phyloP scores from a whole-genome alignment of 2,113 vertebrate species.

The Seriola rivoliana region DNA sequence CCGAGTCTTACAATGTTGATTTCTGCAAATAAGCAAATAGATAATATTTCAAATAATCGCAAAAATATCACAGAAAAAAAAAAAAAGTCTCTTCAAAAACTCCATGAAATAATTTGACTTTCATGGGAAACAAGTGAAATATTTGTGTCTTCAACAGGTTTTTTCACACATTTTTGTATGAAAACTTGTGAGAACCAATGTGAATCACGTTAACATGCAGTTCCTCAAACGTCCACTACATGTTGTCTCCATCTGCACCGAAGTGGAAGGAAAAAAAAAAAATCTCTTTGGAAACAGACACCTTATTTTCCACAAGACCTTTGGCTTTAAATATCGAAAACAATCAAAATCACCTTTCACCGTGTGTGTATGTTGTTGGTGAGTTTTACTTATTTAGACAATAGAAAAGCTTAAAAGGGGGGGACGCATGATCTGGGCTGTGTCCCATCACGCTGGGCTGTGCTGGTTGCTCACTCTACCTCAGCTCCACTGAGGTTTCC shows the following conservation, averaged over 20 bases:
- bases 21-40: no score
- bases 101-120: neutral
- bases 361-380: neutral
- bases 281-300: neutral
- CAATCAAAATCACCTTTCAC: neutral
- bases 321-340: neutral
- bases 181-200: neutral
- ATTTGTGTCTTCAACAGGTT: neutral
- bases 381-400: neutral
- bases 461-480: neutral
- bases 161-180: neutral
- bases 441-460: neutral
- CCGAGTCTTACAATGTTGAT: no score
- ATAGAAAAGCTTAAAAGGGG: neutral
- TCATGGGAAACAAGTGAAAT: neutral
- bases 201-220: neutral
- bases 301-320: neutral
- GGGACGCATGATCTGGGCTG: neutral
- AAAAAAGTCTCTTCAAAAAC: no score
- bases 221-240: slow-evolving; percentile 3
- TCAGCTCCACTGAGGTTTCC: neutral
- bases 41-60: no score
- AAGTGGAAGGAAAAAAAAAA: neutral
- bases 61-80: no score
- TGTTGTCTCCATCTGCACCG: neutral